Percentiles rank a stretch among this genome's conserved stretches.
phyloP scores from a whole-genome alignment of 92 coral and sea anemone species.

The Heteractis magnifica region DNA sequence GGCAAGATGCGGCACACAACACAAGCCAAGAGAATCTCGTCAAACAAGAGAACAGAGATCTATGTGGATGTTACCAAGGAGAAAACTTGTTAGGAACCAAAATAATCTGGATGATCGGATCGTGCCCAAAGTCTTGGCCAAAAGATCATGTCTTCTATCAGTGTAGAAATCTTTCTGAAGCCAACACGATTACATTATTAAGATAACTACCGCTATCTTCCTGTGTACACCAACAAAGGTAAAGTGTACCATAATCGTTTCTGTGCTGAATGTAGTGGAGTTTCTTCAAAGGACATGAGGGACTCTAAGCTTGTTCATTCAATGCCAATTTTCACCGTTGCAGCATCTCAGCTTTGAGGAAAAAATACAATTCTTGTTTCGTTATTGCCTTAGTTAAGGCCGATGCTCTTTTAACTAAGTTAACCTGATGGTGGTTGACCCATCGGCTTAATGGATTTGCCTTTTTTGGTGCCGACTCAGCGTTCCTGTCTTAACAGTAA shows the following conservation, averaged over 20 bases:
- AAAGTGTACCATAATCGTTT: conserved; percentile 49
- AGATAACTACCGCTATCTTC: conserved; percentile 31
- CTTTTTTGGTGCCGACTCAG: too few species aligned
- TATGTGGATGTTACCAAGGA: background rate
- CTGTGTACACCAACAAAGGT: conserved; percentile 42
- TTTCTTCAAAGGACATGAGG: background rate
- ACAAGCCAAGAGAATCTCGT: background rate
- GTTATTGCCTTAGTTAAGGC: too few species aligned
- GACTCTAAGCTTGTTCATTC: conserved; percentile 1
- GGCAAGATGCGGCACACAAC: background rate
- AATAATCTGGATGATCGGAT: conserved; percentile 46
- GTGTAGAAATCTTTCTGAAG: conserved; percentile 6
- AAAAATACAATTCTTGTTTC: background rate
- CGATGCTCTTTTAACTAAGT: conserved; percentile 19
- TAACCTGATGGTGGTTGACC: too few species aligned
- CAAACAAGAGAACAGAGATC: background rate
- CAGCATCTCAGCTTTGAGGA: background rate
- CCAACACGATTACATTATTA: conserved; percentile 11
- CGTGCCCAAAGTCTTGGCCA: conserved; percentile 36
- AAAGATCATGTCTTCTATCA: conserved; percentile 19
- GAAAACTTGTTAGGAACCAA: background rate
- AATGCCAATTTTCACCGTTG: conserved; percentile 11
- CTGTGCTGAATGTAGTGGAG: conserved; percentile 51
- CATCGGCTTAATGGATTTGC: too few species aligned
- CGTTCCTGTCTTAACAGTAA: too few species aligned